Evolutionary conservation across 2,888 invertebrate species (phyloP).

Genomic region (Chirona hameri): DNA sequence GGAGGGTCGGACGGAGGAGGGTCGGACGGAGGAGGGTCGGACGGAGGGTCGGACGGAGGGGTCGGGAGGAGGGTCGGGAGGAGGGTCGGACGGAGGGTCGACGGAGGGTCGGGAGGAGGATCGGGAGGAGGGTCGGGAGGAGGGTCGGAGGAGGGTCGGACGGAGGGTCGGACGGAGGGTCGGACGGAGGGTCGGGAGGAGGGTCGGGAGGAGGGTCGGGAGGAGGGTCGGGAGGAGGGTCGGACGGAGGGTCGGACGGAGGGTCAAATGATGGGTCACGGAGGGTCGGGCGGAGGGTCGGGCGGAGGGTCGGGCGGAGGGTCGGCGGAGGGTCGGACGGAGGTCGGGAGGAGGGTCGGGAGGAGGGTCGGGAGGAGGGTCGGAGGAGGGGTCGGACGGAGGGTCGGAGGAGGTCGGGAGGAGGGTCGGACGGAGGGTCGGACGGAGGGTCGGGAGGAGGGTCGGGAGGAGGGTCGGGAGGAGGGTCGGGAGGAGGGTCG

Average conservation of each 20-base stretch:
- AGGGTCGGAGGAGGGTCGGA: too few relatives aligned
- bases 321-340: too few relatives aligned
- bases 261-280: too few relatives aligned
- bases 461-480: constrained; percentile 12
- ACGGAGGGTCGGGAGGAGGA: constrained; percentile 24
- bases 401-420: too few relatives aligned
- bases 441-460: not conserved
- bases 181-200: constrained; percentile 26
- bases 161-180: not conserved
- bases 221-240: too few relatives aligned
- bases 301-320: not conserved
- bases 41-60: constrained; percentile 26
- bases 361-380: not conserved
- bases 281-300: constrained; percentile 26
- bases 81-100: not conserved
- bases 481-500: not conserved
- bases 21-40: not conserved
- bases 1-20: constrained; percentile 28
- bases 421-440: constrained; percentile 12
- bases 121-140: too few relatives aligned
- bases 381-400: constrained; percentile 25
- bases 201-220: too few relatives aligned
- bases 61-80: too few relatives aligned
- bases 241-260: not conserved
- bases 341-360: constrained; percentile 31